These are phyloP conservation scores for Styela clava DNA, from an alignment of 23 tunicate genomes.

Conservation along the genomic window DNA sequence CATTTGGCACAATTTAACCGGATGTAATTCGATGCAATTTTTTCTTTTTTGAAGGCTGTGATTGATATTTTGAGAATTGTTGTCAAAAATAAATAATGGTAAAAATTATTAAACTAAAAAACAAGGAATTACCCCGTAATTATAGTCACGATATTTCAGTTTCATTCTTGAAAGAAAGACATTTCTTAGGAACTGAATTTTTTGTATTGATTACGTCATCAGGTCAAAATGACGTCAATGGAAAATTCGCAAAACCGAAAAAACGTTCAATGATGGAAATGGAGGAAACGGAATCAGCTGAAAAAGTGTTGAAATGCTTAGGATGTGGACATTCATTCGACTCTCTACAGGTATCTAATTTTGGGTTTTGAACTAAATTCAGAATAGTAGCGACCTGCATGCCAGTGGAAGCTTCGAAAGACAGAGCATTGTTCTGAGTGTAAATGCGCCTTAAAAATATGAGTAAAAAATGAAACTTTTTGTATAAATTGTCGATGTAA, in stretches of 20 bases:
- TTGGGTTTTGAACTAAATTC: too few species aligned
- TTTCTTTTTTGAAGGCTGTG: neutral
- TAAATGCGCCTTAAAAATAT: too few species aligned
- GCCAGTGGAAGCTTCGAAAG: too few species aligned
- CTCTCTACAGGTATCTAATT: constrained; percentile 78
- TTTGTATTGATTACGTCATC: neutral
- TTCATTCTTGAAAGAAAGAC: too few species aligned
- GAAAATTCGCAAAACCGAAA: constrained; percentile 30
- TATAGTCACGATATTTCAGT: too few species aligned
- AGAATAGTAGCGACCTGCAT: too few species aligned
- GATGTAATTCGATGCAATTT: neutral
- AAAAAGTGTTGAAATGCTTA: constrained; percentile 89
- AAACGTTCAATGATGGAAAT: constrained; percentile 45
- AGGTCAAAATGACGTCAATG: constrained; percentile 1
- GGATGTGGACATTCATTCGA: constrained; percentile 85
- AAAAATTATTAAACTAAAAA: too few species aligned
- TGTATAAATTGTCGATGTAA: too few species aligned
- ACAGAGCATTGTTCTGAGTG: too few species aligned
- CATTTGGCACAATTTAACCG: neutral
- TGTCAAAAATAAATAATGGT: neutral
- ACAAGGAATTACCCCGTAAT: too few species aligned
- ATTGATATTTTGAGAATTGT: neutral
- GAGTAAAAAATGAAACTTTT: too few species aligned
- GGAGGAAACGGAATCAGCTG: constrained; percentile 49
- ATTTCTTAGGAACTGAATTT: too few species aligned